Evolutionary conservation across 2,797 vertebrate genomes (phyloP), one percentile per base, ranked within the genome.

Genomic region (Argyrosomus regius): DNA sequence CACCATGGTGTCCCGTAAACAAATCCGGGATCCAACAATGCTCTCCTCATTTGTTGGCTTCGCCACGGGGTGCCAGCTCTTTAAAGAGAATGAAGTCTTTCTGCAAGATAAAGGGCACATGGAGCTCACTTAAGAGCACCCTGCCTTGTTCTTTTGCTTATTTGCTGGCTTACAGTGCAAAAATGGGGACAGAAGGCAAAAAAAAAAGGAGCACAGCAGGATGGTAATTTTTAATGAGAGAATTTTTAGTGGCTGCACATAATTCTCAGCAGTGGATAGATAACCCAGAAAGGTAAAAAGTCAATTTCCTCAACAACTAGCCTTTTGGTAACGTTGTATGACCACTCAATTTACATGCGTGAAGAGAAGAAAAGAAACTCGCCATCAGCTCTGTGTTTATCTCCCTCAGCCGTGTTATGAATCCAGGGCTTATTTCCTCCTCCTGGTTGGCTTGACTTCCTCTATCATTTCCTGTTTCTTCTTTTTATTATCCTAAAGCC

Each of bases 401-500:
- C 91, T 88, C 76, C 46, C 52, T 85, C 58, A 18, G 71, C 31
- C 2, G 63, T 79, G 72, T 63, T 82, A 71, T 52, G 70, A 85
- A 85, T 87, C 76, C 28, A 31, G 49, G 67, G 81, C 84, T 92
- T 89, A 88, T 91, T 88, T 85, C 84, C 82, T 72, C 70, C 76
- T 80, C 58, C 53, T 60, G 65, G 52, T 80, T 77, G 69, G 69
- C 77, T 84, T 78, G 65, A 80, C 81, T 81, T 87, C 84, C 82
- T 77, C 74, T 72, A 71, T 87, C 85, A 78, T 87, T 90, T 87
- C 89, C 88, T 83, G 76, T 87, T 89, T 87, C 84, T 87, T 75
- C 74, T 75, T 81, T 76, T 68, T 86, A 77, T 74, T 80, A 75
- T 86, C 89, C 78, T 20, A 71, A 91, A 89, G 79, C 80, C 79